Base-by-base conservation (phyloP, 2,797 vertebrate species). In the Coregonus sp. region DNA sequence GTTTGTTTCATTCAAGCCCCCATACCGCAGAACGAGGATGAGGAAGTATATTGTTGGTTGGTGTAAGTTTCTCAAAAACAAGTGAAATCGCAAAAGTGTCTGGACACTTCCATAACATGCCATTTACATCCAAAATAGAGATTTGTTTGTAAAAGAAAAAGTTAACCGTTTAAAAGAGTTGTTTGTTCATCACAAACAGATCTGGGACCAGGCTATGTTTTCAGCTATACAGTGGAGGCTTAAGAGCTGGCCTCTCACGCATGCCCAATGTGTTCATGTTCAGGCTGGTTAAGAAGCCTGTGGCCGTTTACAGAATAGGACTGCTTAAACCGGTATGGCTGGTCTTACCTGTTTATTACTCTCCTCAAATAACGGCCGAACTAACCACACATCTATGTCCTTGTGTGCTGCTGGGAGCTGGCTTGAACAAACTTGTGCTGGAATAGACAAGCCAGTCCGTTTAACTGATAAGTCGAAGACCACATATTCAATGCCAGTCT, bases 241-340 rank as follows among this genome's bases (percentile, higher is more conserved):
- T 65, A 65, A 65, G 9, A 25, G 25, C 11, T 4, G 37, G 37
- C 18, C 37, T n/a, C 14, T 9, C 18, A 33, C 69, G 72, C 5
- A 31, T 75, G 37, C 31, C 0, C 9, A 47, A 1, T 35, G 47
- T 74, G 51, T 84, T 76, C 87, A 74, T 87, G 87, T 87, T 29
- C 4, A 77, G 80, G 73, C 86, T 70, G 79, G 86, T 80, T 18
- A 4, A 74, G 59, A 75, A 73, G 76, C 70, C 80, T 56, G 9
- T 31, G 61, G 14, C 50, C 9, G 12, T 63, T 12, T 47, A 16
- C 2, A 54, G 59, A 72, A 37, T 51, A 15, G 61, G 18, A n/a
- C 16, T 70, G 67, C 80, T 78, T 72, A 67, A 89, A 84, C 86
- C 76, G 83, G 88, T 86, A 50, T 65, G 59, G 75, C 89, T 80